Conservation (phyloP, 2,797 vertebrate species). For the Myotis pilosus region DNA sequence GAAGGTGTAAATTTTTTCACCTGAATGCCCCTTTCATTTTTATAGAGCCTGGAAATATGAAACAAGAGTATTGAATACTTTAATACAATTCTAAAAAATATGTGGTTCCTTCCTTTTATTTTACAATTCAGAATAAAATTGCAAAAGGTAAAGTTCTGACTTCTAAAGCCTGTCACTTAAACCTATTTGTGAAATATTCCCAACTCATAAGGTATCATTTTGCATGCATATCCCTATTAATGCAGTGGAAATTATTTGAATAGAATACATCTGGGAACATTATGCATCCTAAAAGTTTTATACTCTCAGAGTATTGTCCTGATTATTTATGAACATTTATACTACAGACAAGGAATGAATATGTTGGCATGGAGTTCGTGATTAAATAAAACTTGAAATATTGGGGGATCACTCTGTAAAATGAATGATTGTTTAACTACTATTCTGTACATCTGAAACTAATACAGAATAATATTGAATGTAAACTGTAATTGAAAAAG, state of each 20-base stretch:
- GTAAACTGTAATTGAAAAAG: neutral
- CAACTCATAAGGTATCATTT: neutral
- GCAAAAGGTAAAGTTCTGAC: neutral
- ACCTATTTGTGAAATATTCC: neutral
- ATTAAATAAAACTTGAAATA: neutral
- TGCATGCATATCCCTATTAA: neutral
- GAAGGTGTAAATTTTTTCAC: neutral
- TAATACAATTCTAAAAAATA: neutral
- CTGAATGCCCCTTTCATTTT: neutral
- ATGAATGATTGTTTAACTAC: neutral
- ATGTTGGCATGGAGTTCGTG: neutral
- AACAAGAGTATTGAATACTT: neutral
- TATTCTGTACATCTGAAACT: neutral
- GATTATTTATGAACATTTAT: neutral
- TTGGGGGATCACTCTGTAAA: neutral
- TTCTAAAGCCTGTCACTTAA: neutral
- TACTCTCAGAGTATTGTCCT: neutral
- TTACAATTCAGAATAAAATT: slow-evolving; percentile 56
- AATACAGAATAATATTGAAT: neutral
- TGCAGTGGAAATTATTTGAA: neutral
- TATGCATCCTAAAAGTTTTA: neutral
- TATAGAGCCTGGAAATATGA: neutral
- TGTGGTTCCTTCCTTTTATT: slow-evolving; percentile 25
- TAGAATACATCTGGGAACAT: neutral
- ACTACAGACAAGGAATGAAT: neutral